A percentile compares a stretch with the other conserved stretches of the same genome.
These are phyloP conservation scores for Chelonia mydas DNA, from an alignment of 2,797 vertebrate species.

Conservation along the genomic window DNA sequence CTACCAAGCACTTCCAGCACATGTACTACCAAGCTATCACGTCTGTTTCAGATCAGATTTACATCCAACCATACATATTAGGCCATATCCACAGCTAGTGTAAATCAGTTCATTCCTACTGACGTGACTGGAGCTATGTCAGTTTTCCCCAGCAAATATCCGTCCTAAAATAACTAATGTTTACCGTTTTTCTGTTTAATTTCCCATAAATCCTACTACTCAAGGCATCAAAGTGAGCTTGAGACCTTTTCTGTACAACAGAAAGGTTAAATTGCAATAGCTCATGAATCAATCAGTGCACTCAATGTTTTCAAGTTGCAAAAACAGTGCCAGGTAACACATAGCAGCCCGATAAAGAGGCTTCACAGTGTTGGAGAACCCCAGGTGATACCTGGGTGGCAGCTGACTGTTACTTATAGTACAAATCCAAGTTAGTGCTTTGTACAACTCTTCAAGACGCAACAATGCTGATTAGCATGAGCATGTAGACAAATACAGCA, in stretches of 20 bases:
- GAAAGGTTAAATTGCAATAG: background rate
- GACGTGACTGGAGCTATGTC: too few species aligned
- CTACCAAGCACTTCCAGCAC: background rate
- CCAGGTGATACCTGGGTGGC: background rate
- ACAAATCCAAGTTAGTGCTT: background rate
- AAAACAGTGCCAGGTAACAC: background rate
- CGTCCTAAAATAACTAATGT: background rate
- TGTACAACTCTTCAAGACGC: background rate
- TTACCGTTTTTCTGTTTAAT: background rate
- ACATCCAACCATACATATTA: background rate
- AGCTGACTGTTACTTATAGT: background rate
- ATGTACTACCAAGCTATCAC: background rate
- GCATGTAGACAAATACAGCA: accelerated
- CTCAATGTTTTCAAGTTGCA: background rate
- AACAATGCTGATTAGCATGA: background rate
- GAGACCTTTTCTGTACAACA: background rate
- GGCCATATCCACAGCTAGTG: background rate
- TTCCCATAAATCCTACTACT: background rate
- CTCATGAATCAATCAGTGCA: background rate
- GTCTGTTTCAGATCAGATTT: background rate
- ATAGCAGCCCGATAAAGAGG: accelerated
- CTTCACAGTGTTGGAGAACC: background rate
- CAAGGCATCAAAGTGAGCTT: background rate
- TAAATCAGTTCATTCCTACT: background rate
- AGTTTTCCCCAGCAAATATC: background rate